Percentiles rank a stretch among this genome's conserved stretches.
Evolutionary conservation across 1,140 invertebrate species (phyloP).

Genomic region (Aphis gossypii): DNA sequence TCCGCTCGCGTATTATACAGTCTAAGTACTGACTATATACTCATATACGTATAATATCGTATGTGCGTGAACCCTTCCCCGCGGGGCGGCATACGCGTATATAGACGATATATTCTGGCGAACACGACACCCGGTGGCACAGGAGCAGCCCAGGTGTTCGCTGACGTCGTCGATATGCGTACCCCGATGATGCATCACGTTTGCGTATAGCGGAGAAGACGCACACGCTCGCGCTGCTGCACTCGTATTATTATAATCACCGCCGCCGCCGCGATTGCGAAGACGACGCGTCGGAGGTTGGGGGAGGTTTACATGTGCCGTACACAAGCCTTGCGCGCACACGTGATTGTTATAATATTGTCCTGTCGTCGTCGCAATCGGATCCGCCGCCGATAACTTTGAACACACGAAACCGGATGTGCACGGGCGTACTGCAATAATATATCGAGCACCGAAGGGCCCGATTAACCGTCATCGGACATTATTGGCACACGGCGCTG

Average conservation of each 20-base stretch:
- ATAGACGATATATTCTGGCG: not conserved
- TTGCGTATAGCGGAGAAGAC: not conserved
- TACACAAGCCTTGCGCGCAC: not conserved
- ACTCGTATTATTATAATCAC: not conserved
- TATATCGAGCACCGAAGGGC: not conserved
- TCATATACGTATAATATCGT: not conserved
- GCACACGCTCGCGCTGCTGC: too few relatives aligned
- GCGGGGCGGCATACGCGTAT: not conserved
- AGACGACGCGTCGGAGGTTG: not conserved
- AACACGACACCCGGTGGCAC: not conserved
- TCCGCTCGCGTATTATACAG: not conserved
- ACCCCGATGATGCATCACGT: not conserved
- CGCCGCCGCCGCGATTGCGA: not conserved
- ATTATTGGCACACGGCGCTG: not conserved
- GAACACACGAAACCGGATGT: constrained; percentile 25
- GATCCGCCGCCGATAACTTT: not conserved
- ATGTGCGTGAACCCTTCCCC: constrained; percentile 19
- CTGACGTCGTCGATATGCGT: not conserved
- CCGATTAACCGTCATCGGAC: not conserved
- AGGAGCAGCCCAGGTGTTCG: not conserved
- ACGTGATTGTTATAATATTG: constrained; percentile 17
- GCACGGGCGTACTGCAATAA: not conserved
- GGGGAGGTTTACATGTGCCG: not conserved
- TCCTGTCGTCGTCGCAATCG: not conserved
- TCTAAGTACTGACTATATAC: not conserved